Conservation (phyloP, 2,797 vertebrate genomes). For the Pyrocephalus nanus region DNA sequence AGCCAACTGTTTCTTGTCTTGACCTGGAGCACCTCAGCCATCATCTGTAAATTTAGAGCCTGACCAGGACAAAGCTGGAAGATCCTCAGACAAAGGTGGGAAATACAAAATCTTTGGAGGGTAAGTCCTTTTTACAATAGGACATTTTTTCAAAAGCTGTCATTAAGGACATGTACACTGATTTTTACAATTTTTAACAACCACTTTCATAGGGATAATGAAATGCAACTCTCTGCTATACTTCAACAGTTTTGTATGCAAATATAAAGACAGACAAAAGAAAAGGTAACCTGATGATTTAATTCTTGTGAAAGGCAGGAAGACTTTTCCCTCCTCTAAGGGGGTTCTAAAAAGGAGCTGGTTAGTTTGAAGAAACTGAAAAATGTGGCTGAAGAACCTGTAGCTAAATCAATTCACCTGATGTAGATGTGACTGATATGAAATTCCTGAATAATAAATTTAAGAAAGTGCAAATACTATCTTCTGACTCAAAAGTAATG, state of each 20-base stretch:
- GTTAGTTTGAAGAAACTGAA: background rate
- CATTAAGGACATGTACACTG: rapidly evolving
- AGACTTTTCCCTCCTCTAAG: background rate
- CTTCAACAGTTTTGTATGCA: background rate
- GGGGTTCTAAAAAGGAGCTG: background rate
- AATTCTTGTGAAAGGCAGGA: background rate
- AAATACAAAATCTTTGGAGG: background rate
- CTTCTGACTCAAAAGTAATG: background rate
- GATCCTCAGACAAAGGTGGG: background rate
- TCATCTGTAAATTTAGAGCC: background rate
- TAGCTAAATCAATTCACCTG: background rate
- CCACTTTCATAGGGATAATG: background rate
- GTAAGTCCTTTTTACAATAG: background rate
- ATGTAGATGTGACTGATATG: rapidly evolving
- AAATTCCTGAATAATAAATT: background rate
- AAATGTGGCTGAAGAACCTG: background rate
- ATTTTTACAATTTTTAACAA: background rate
- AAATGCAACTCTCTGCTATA: background rate
- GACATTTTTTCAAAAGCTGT: background rate
- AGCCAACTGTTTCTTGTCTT: background rate
- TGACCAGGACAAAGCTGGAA: background rate
- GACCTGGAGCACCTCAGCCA: background rate
- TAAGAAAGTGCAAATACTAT: background rate
- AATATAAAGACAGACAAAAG: background rate
- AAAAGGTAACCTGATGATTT: background rate